Base-by-base conservation (phyloP, 2,888 invertebrate genomes). In the Yponomeuta malinellus region DNA sequence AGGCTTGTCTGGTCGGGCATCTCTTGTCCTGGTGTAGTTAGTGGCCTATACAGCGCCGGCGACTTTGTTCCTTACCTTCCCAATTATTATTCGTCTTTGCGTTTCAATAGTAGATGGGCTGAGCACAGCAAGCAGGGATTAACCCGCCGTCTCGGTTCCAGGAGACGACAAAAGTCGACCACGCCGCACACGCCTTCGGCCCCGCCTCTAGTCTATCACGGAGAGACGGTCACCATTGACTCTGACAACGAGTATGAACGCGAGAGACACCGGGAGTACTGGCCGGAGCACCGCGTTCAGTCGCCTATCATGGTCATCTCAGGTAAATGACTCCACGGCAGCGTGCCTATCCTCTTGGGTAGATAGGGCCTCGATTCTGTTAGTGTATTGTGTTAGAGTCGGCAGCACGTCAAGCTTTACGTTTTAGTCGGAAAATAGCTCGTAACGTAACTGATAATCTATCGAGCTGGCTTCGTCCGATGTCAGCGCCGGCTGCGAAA, bases 101-200 rank as follows among this genome's bases (percentile, higher is more conserved):
- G 43, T 43, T 43, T 43, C 43, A 43, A 43, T 43, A 43, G 43
- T 43, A 8, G 43, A 43, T 1, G 8, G 43, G 6, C 43, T 8
- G 8, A 43, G 8, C 1, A 8, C 43, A 8, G 8, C 43, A 59
- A 59, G 52, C 52, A 10, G 1, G n/a, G 2, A 4, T n/a, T 65
- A 31, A 65, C 65, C 29, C 12, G 10, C 65, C 29, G 31, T 43
- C 67, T 43, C 33, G 37, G 43, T 72, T 68, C 33, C 78, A 90
- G 90, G 73, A 82, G 89, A 76, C 78, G 90, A 74, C 86, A 87
- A 74, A 92, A 90, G 75, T 92, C 92, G 0, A 81, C 87, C 70
- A 96, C 96, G 1, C 96, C 96, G 0, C 96, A 96, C 82, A 96
- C 96, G 3, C 96, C 96, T 0, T 90, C 93, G 0, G 88, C 91